phyloP scores from a whole-genome alignment of 2,797 vertebrate genomes.

The Austrolebias charrua region DNA sequence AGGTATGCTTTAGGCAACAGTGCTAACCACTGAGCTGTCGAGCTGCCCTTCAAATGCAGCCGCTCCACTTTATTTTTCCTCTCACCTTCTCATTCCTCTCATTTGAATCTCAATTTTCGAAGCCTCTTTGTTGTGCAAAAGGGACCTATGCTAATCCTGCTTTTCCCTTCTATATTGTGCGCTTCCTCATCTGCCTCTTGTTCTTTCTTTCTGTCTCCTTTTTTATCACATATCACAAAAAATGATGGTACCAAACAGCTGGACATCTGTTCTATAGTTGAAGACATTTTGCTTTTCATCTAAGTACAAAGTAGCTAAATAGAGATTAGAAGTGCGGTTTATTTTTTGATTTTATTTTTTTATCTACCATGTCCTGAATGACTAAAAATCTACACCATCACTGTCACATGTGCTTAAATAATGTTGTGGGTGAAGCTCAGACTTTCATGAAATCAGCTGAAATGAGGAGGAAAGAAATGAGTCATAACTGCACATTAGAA shows the following conservation, averaged over 20 bases:
- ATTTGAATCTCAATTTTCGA: not conserved
- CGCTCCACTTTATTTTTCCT: not conserved
- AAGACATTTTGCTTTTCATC: too few relatives aligned
- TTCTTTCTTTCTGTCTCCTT: not conserved
- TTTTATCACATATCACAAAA: not conserved
- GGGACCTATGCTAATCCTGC: not conserved
- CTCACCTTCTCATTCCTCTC: not conserved
- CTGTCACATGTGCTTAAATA: not conserved
- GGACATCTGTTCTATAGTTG: too few relatives aligned
- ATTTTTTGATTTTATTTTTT: too few relatives aligned
- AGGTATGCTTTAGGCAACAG: too few relatives aligned
- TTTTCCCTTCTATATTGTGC: slow-evolving; percentile 15
- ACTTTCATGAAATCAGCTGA: slow-evolving; percentile 28
- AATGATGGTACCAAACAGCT: too few relatives aligned
- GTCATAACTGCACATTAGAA: slow-evolving; percentile 28
- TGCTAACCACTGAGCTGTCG: too few relatives aligned
- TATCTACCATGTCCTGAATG: too few relatives aligned
- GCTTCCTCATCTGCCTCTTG: slow-evolving; percentile 17
- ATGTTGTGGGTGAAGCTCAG: slow-evolving; percentile 7
- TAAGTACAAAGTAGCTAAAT: too few relatives aligned
- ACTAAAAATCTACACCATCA: too few relatives aligned
- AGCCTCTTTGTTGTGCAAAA: not conserved
- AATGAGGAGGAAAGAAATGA: slow-evolving; percentile 35
- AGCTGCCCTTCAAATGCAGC: too few relatives aligned
- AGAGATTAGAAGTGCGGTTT: too few relatives aligned